phyloP scores from a whole-genome alignment of 1,140 invertebrate species.

The Lerema accius region DNA sequence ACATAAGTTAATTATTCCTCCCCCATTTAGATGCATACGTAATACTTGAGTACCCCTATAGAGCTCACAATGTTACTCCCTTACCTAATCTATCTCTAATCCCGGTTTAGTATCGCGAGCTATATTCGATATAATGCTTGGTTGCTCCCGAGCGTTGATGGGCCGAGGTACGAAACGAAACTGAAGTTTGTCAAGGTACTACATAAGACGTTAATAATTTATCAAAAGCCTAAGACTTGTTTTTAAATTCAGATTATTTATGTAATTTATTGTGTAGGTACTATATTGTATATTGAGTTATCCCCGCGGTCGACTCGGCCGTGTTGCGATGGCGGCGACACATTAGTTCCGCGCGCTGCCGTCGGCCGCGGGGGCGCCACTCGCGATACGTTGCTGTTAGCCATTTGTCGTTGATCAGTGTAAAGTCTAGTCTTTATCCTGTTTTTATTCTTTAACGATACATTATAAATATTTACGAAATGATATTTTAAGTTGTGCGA shows the following conservation, averaged over 20 bases:
- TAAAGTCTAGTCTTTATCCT: constrained; percentile 83
- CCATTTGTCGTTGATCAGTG: constrained; percentile 81
- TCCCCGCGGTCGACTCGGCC: constrained; percentile 53
- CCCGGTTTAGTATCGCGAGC: no score
- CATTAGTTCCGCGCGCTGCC: constrained; percentile 37
- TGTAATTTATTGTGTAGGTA: constrained; percentile 80
- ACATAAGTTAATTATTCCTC: no score
- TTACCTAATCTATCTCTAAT: no score
- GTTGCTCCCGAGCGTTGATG: constrained; percentile 28
- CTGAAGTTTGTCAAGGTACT: constrained; percentile 58
- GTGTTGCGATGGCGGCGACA: no score
- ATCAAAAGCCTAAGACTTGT: constrained; percentile 79
- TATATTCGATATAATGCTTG: no score
- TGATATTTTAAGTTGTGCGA: constrained; percentile 77
- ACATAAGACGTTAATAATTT: constrained; percentile 55
- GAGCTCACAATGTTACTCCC: no score
- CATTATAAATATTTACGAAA: constrained; percentile 75
- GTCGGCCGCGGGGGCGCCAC: constrained; percentile 49
- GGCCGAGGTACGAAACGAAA: constrained; percentile 42
- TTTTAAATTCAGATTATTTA: constrained; percentile 81
- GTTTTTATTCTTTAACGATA: constrained; percentile 79
- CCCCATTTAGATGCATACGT: no score
- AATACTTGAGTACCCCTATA: no score
- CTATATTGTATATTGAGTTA: constrained; percentile 65
- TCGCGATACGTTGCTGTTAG: constrained; percentile 74